These are phyloP conservation scores for Nomada ruficornis DNA, from an alignment of 2,888 invertebrate species.

Conservation along the genomic window DNA sequence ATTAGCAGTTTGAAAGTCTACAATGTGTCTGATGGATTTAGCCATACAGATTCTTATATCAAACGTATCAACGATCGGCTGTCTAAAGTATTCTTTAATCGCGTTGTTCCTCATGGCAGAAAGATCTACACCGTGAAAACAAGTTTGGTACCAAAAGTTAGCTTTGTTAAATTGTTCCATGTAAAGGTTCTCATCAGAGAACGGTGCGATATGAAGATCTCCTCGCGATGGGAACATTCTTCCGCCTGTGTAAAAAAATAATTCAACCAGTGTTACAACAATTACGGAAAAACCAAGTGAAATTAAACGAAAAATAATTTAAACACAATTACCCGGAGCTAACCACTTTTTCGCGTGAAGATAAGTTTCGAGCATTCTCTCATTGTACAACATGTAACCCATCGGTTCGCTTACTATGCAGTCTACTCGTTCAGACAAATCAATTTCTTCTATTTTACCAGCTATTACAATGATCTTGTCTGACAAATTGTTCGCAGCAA, in stretches of 20 bases:
- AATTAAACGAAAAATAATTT: not conserved
- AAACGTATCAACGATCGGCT: constrained; percentile 99
- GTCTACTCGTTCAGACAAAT: constrained; percentile 97
- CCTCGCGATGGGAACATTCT: constrained; percentile 99
- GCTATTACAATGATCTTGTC: constrained; percentile 96
- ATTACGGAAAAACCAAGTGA: not conserved
- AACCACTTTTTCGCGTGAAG: constrained; percentile 99
- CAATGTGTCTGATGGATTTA: constrained; percentile 95
- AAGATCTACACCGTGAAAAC: constrained; percentile 98
- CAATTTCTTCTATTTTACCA: constrained; percentile 99
- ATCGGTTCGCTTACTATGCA: constrained; percentile 99
- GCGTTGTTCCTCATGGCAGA: constrained; percentile 96
- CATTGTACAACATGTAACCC: constrained; percentile 99
- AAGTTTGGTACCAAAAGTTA: constrained; percentile 99
- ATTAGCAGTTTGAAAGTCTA: constrained; percentile 96
- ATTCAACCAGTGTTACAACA: not conserved
- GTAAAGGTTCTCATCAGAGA: constrained; percentile 98
- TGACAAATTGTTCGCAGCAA: constrained; percentile 94
- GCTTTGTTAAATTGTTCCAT: constrained; percentile 99
- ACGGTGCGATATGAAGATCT: constrained; percentile 98
- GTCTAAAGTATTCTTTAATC: constrained; percentile 98
- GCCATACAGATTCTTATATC: constrained; percentile 98
- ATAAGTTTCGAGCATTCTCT: constrained; percentile 99
- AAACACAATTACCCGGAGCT: constrained; percentile 87
- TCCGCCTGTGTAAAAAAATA: constrained; percentile 85